Evolutionary conservation across 35 echinoderm and acorn worm genomes (phyloP), one percentile per base, ranked within the genome.

Genomic region (Diadema setosum): DNA sequence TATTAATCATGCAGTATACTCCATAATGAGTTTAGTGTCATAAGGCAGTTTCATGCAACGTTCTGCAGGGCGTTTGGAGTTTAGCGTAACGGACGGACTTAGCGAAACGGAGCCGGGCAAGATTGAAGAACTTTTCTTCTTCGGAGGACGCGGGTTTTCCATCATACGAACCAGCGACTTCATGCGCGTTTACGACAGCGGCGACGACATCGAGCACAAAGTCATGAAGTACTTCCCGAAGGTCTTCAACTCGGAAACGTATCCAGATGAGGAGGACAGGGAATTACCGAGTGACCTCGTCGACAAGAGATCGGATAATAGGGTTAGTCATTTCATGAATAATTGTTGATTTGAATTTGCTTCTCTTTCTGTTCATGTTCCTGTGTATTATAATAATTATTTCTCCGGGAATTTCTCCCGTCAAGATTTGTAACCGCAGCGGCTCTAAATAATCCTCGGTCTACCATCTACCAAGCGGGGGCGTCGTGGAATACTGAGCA

Each of bases 161-260:
- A 76, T 89, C 31, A 7, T 89, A 0, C 45, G 49, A 23, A 39
- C 73, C 9, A 46, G 39, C 5, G 73, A 89, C 45, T 41, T 89
- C 27, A 42, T 29, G 20, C 65, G 43, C 1, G 50, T 89, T 16
- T 89, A 60, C 21, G 86, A 89, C 46, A 89, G 86, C 35, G 74
- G 86, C 1, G 86, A 89, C 42, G 74, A 89, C 4, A 29, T 89
- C 49, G 86, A 89, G 64, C 12, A 50, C 8, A 20, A 39, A 30
- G 32, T 57, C 43, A 52, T 75, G 1, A 50, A 89, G 34, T 30
- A 35, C 6, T 89, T 57, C 43, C 70, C 45, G 5, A 5, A 29
- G 1, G 70, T 89, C 7, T 89, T 89, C 55, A 89, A 89, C 40
- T 60, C 83, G 63, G 83, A 85, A 34, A 65, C 83, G 5, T 24